phyloP scores from a whole-genome alignment of 2,113 vertebrate species.

The Pterocles burchelli region DNA sequence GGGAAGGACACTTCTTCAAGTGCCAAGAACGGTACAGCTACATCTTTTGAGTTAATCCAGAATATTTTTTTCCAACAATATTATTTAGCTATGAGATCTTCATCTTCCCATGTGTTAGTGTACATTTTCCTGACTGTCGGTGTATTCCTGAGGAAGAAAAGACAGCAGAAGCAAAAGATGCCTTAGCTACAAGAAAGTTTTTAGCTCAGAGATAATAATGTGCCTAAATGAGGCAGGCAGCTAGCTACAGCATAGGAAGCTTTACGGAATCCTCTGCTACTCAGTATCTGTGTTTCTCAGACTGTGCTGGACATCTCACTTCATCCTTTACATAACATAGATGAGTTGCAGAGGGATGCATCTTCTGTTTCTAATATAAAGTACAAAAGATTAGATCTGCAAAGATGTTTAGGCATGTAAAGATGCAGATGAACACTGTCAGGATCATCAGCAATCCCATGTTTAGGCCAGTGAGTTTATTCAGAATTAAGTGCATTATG shows the following conservation, averaged over 20 bases:
- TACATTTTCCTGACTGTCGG: accelerated
- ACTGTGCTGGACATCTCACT: not conserved
- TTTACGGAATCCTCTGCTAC: not conserved
- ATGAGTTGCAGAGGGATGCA: not conserved
- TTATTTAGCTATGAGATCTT: not conserved
- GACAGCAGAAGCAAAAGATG: not conserved
- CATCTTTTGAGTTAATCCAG: not conserved
- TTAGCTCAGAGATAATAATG: not conserved
- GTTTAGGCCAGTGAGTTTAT: conserved; percentile 12
- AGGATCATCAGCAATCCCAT: not conserved
- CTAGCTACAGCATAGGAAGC: not conserved
- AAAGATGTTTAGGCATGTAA: not conserved
- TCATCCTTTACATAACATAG: not conserved
- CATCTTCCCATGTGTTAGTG: not conserved
- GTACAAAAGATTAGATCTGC: not conserved
- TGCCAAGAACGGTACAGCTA: not conserved
- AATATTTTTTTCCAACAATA: not conserved
- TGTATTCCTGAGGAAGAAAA: not conserved
- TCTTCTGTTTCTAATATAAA: not conserved
- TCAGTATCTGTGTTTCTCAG: not conserved
- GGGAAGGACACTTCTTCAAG: not conserved
- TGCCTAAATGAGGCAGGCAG: not conserved
- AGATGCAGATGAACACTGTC: not conserved
- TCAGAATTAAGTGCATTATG: not conserved
- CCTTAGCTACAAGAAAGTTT: not conserved